These are phyloP conservation scores for Sparus aurata DNA, from an alignment of 2,797 vertebrate species.

Conservation along the genomic window DNA sequence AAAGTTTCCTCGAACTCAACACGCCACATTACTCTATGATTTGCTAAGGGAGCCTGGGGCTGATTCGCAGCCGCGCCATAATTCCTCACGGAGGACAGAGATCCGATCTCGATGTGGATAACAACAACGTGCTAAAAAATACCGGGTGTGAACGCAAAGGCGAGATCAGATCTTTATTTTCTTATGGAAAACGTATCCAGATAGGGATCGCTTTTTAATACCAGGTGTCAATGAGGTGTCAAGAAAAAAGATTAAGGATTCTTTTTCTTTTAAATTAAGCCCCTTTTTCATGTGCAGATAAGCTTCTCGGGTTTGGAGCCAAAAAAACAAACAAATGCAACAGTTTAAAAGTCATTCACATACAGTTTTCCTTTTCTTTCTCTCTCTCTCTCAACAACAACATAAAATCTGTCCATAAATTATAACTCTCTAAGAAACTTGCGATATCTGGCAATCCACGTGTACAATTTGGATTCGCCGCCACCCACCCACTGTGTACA, in stretches of 20 bases:
- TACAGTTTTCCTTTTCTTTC: conserved; percentile 13
- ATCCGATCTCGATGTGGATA: too few relatives aligned
- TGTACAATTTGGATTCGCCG: conserved; percentile 41
- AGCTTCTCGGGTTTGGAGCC: conserved; percentile 18
- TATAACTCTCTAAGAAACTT: conserved; percentile 34
- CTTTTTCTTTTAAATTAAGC: conserved; percentile 9
- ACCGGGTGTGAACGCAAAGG: too few relatives aligned
- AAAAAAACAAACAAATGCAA: conserved; percentile 36
- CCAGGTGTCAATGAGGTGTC: too few relatives aligned
- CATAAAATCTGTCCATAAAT: conserved; percentile 59
- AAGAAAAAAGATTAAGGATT: conserved; percentile 2
- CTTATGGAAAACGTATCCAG: too few relatives aligned
- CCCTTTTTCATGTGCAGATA: conserved; percentile 8
- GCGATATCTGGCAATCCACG: conserved; percentile 34
- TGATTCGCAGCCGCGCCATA: too few relatives aligned
- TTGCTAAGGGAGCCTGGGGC: too few relatives aligned
- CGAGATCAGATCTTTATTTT: too few relatives aligned
- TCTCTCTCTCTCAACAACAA: conserved; percentile 50
- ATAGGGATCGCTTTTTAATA: too few relatives aligned
- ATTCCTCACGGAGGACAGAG: too few relatives aligned
- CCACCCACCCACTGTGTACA: conserved; percentile 25
- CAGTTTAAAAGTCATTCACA: conserved; percentile 24
- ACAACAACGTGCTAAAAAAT: too few relatives aligned
- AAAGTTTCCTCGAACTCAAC: too few relatives aligned
- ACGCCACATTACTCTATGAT: too few relatives aligned